Evolutionary conservation across 2,888 invertebrate genomes (phyloP).

Genomic region (Biston betularia): DNA sequence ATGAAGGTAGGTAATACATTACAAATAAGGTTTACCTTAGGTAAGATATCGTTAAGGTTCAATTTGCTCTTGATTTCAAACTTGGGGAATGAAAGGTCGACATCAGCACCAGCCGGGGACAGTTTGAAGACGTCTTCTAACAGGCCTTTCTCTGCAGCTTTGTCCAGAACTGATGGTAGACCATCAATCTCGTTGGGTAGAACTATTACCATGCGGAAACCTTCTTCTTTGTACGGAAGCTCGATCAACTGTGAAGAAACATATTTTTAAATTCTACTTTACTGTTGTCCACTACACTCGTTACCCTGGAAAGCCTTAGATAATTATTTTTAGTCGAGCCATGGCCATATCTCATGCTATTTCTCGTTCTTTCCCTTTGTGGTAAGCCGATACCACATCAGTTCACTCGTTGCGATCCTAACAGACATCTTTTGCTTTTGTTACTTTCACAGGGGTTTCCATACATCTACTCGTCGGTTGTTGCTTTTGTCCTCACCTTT

Average conservation of each 20-base stretch:
- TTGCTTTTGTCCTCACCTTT: no score
- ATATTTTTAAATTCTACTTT: not conserved
- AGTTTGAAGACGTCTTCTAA: constrained; percentile 58
- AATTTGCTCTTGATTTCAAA: constrained; percentile 61
- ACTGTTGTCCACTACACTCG: not conserved
- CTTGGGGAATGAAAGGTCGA: constrained; percentile 62
- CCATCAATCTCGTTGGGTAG: constrained; percentile 64
- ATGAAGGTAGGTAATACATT: not conserved
- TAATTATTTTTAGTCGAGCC: no score
- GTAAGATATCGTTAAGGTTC: constrained; percentile 59
- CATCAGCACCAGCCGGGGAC: constrained; percentile 44
- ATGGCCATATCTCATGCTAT: no score
- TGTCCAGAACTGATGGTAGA: constrained; percentile 57
- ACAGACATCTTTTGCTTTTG: no score
- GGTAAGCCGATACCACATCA: no score
- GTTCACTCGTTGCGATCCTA: no score
- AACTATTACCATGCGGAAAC: constrained; percentile 67
- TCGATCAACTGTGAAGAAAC: constrained; percentile 58
- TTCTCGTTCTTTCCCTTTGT: no score
- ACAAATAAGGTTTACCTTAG: constrained; percentile 52
- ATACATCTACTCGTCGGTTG: no score
- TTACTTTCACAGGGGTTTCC: no score
- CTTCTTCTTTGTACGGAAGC: constrained; percentile 63
- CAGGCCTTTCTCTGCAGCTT: constrained; percentile 56
- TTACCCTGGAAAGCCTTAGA: no score